These are phyloP conservation scores for Branchinecta sandiegonensis DNA, from an alignment of 2,888 invertebrate species.

Conservation along the genomic window DNA sequence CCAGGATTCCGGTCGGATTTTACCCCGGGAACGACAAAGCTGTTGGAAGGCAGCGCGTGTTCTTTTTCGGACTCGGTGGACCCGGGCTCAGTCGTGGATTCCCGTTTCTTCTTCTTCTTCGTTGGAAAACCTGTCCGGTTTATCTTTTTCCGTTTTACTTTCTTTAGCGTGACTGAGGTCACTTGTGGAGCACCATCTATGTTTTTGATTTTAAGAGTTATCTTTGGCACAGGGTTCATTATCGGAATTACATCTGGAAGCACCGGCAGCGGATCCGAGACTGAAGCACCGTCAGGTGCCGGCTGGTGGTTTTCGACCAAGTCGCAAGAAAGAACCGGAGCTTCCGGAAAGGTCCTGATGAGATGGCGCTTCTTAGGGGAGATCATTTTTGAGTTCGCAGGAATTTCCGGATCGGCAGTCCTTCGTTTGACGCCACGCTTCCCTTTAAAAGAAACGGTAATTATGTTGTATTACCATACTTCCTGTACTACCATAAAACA, in stretches of 20 bases:
- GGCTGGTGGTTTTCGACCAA: conserved; percentile 3
- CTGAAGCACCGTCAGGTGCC: neutral
- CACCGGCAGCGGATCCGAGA: neutral
- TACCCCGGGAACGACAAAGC: too few relatives aligned
- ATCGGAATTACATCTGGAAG: neutral
- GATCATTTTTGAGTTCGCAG: conserved; percentile 24
- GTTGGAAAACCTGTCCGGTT: conserved; percentile 79
- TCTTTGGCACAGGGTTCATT: conserved; percentile 1
- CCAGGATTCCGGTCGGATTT: too few relatives aligned
- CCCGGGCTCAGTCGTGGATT: neutral
- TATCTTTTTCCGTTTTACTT: conserved; percentile 54
- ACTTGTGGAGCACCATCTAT: conserved; percentile 20
- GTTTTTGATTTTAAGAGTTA: conserved; percentile 5
- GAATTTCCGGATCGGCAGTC: conserved; percentile 25
- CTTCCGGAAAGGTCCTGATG: conserved; percentile 26
- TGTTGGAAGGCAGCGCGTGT: too few relatives aligned
- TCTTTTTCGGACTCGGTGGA: conserved; percentile 11
- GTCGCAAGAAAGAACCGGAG: neutral
- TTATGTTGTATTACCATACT: too few relatives aligned
- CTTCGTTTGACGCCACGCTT: conserved; percentile 32
- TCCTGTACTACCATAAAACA: too few relatives aligned
- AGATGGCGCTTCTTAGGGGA: conserved; percentile 25
- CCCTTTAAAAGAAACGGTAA: neutral
- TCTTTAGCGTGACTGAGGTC: conserved; percentile 38
- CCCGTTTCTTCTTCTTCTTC: conserved; percentile 48